Conservation (phyloP, 2,888 invertebrate genomes). For the Vesta saturnalis region DNA sequence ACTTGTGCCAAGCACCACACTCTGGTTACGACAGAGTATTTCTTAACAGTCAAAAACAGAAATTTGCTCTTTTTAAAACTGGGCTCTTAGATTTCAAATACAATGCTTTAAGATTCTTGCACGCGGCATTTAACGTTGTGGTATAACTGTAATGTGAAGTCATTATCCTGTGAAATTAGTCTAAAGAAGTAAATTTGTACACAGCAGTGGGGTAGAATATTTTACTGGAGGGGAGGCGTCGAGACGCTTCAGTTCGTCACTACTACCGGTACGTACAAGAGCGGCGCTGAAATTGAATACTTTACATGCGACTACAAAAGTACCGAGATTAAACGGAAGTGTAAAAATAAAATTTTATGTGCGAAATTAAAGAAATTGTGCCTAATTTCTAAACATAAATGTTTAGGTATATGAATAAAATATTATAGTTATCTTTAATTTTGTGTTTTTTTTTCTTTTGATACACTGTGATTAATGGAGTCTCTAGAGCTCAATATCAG, state of each 20-base stretch:
- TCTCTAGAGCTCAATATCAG: too few relatives aligned
- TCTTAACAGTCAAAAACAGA: constrained; percentile 15
- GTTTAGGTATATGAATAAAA: too few relatives aligned
- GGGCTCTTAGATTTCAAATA: constrained; percentile 16
- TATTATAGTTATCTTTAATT: too few relatives aligned
- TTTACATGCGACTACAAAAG: constrained; percentile 23
- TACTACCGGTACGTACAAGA: constrained; percentile 47
- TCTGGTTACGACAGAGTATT: constrained; percentile 18
- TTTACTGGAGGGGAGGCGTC: constrained; percentile 46
- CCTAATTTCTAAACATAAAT: too few relatives aligned
- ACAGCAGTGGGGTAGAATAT: constrained; percentile 32
- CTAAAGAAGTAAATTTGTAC: constrained; percentile 31
- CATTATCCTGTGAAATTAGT: constrained; percentile 37
- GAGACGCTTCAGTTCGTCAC: constrained; percentile 52
- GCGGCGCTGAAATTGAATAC: constrained; percentile 27
- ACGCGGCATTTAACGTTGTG: constrained; percentile 26
- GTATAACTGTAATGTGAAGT: constrained; percentile 29
- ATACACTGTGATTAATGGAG: too few relatives aligned
- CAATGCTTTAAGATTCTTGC: constrained; percentile 13
- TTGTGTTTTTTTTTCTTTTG: too few relatives aligned
- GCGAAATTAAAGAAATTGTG: neutral
- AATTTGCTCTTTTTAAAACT: constrained; percentile 9
- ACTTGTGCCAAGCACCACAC: constrained; percentile 22
- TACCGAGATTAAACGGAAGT: neutral
- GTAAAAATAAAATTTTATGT: too few relatives aligned